Base-by-base conservation (phyloP, 2,113 vertebrate genomes). In the Coturnix japonica region DNA sequence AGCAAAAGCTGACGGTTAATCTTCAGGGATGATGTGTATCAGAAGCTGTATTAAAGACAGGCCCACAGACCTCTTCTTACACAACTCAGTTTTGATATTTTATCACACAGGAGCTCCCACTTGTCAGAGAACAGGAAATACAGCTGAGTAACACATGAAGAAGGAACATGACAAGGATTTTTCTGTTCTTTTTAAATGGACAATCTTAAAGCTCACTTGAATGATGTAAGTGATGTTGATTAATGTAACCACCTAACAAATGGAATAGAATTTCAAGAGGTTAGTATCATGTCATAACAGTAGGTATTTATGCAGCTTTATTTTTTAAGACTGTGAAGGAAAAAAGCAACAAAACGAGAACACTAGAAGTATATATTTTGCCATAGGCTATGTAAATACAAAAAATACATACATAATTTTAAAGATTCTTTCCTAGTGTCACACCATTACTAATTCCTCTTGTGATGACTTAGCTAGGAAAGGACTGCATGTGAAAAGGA, bases 281-380 rank as follows among this genome's bases (percentile, higher is more conserved):
- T 78, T 13, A 28, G 28, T 66, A 87, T 80, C 63, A 17, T 6
- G 63, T 13, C 13, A 2, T 7, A 71, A 43, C 4, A 41, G 12
- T 11, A 9, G 4, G 6, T 53, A 70, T 41, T 61, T 66, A 19
- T 51, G 9, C 21, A n/a, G 30, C 41, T 5, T 44, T 44, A 9
- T 21, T 64, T 64, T 46, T 35, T 37, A 70, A 46, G 31, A 4
- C 74, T 74, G 63, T 3, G 4, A 16, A 37, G 5, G 41, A 85
- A 73, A 22, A 0, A 0, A 1, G 5, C 53, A 54, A 56, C 6
- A 69, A 60, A 53, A 26, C 31, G 67, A 72, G 13, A 8, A 60
- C 20, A 33, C 53, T 44, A 10, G 69, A 82, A 81, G 79, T 67
- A 33, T 16, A 23, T 59, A 41, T 6, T 33, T 31, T 19, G 5